phyloP scores from a whole-genome alignment of 1,140 invertebrate species.

The Megalopta genalis region DNA sequence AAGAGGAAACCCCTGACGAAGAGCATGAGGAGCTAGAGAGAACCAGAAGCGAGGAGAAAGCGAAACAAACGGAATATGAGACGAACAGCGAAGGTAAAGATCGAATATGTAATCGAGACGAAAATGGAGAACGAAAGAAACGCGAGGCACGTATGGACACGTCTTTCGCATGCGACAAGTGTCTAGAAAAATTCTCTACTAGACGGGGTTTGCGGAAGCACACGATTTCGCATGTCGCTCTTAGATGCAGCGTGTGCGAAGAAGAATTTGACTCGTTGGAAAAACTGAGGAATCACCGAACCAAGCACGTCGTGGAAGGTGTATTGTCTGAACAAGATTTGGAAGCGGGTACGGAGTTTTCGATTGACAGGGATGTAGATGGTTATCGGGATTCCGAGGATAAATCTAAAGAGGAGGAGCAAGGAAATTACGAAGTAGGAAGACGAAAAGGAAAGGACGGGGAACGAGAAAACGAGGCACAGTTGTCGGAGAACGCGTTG shows the following conservation, averaged over 20 bases:
- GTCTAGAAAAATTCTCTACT: conserved; percentile 62
- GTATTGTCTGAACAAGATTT: conserved; percentile 71
- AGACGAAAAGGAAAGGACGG: conserved; percentile 23
- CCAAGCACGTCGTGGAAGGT: conserved; percentile 73
- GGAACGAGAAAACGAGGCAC: not conserved
- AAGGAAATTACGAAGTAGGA: not conserved
- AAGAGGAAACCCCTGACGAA: conserved; percentile 5
- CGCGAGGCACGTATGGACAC: not conserved
- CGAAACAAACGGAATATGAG: not conserved
- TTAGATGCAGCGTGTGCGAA: conserved; percentile 72
- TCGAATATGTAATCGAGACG: conserved; percentile 19
- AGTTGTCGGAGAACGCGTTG: conserved; percentile 28
- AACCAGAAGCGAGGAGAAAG: not conserved
- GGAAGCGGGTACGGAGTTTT: conserved; percentile 56
- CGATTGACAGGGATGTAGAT: conserved; percentile 1
- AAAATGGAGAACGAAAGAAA: conserved; percentile 30
- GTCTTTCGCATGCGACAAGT: conserved; percentile 64
- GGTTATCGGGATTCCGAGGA: not conserved
- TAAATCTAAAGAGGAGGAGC: not conserved
- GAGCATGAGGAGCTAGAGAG: not conserved
- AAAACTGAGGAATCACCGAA: conserved; percentile 69
- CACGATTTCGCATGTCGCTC: conserved; percentile 49
- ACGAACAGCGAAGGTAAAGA: conserved; percentile 24
- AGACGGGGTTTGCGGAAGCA: conserved; percentile 65
- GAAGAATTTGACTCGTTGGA: conserved; percentile 71